Percentiles rank a stretch among this genome's conserved stretches.
These are phyloP conservation scores for Podarcis lilfordi DNA, from an alignment of 2,797 vertebrate genomes.

Conservation along the genomic window DNA sequence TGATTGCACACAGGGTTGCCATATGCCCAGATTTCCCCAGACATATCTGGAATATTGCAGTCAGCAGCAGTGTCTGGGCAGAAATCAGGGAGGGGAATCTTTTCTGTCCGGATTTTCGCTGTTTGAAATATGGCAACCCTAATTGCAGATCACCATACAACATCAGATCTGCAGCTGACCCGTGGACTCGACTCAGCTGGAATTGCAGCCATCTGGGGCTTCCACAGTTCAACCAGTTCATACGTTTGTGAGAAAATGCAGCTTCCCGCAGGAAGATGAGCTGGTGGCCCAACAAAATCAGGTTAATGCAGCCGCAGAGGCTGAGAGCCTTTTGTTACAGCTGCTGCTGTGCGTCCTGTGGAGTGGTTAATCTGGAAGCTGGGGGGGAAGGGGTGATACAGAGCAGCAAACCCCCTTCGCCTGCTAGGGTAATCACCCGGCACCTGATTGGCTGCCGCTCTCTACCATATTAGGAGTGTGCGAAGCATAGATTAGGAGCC, in stretches of 20 bases:
- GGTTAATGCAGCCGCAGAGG: constrained; percentile 32
- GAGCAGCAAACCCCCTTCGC: constrained; percentile 53
- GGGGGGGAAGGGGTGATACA: not conserved
- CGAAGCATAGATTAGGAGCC: constrained; percentile 72
- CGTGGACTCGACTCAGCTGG: not conserved
- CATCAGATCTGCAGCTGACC: not conserved
- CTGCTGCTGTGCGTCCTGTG: constrained; percentile 52
- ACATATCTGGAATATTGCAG: too few species aligned
- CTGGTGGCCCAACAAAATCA: constrained; percentile 50
- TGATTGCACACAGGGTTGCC: not conserved
- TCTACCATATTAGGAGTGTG: constrained; percentile 82
- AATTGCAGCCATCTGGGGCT: not conserved
- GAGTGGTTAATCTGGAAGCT: not conserved
- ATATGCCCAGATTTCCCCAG: too few species aligned
- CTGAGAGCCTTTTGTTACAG: constrained; percentile 13
- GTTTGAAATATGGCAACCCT: too few species aligned
- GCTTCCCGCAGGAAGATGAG: constrained; percentile 9
- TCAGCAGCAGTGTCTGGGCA: too few species aligned
- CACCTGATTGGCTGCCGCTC: constrained; percentile 52
- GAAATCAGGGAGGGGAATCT: too few species aligned
- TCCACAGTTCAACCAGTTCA: rapidly evolving
- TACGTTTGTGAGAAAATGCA: not conserved
- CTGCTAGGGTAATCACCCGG: constrained; percentile 41
- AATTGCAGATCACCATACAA: too few species aligned
- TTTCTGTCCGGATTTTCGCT: too few species aligned